A percentile compares a stretch with the other conserved stretches of the same genome.
phyloP scores from a whole-genome alignment of 1,140 invertebrate species.

The Paracyclopina nana region DNA sequence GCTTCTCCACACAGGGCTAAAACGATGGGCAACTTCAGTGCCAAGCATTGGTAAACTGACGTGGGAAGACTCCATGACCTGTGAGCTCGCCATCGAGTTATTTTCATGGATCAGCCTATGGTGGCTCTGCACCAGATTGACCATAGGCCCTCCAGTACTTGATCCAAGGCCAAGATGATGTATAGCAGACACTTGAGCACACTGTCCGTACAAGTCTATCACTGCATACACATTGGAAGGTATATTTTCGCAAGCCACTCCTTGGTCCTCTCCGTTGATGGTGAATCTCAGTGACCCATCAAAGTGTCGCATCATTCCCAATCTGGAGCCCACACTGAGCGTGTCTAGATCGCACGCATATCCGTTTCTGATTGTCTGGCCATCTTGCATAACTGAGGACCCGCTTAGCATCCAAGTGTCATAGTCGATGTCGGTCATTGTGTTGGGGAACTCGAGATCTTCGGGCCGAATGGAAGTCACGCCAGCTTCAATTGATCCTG shows the following conservation, averaged over 20 bases:
- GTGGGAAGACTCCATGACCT: not conserved
- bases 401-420: slow-evolving; percentile 83
- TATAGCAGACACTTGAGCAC: slow-evolving; percentile 53
- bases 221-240: slow-evolving; percentile 72
- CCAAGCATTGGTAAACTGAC: not conserved
- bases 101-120: slow-evolving; percentile 22
- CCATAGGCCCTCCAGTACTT: not conserved
- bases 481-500: slow-evolving; percentile 27
- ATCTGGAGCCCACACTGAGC: slow-evolving; percentile 40
- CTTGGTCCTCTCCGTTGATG: slow-evolving; percentile 72
- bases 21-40: slow-evolving; percentile 5
- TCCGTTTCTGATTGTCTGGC: slow-evolving; percentile 54
- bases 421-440: slow-evolving; percentile 72
- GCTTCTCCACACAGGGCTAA: not conserved
- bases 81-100: not conserved
- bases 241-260: slow-evolving; percentile 57
- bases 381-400: slow-evolving; percentile 48
- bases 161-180: slow-evolving; percentile 18
- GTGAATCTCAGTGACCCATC: slow-evolving; percentile 73
- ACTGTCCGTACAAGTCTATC: slow-evolving; percentile 81
- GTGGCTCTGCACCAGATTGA: slow-evolving; percentile 21
- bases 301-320: slow-evolving; percentile 56
- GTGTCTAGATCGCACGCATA: slow-evolving; percentile 64
- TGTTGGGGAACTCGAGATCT: slow-evolving; percentile 62
- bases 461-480: slow-evolving; percentile 69